These are phyloP conservation scores for Hydrozoanthus gracilis DNA, from an alignment of 92 coral and sea anemone genomes.

Conservation along the genomic window DNA sequence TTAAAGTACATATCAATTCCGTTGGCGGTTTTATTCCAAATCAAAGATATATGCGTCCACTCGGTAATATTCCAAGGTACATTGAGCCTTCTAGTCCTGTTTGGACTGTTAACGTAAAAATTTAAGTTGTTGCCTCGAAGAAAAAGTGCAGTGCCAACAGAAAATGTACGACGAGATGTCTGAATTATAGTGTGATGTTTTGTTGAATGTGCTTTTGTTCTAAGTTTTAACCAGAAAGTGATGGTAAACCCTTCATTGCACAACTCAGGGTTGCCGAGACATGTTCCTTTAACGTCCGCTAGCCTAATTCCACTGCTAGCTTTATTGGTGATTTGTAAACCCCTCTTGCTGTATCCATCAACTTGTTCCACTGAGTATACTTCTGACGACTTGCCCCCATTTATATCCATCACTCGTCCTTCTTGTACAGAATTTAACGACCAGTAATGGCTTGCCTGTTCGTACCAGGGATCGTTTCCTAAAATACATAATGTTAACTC, in stretches of 20 bases:
- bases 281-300: constrained; percentile 65
- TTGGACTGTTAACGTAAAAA: constrained; percentile 66
- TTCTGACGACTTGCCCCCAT: constrained; percentile 54
- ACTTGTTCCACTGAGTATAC: constrained; percentile 62
- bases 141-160: constrained; percentile 78
- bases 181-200: constrained; percentile 60
- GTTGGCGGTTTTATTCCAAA: constrained; percentile 69
- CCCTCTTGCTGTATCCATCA: constrained; percentile 69
- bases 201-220: constrained; percentile 1
- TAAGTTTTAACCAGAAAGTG: constrained; percentile 75
- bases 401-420: constrained; percentile 53
- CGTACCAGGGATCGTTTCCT: constrained; percentile 83
- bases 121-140: constrained; percentile 48
- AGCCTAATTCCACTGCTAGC: constrained; percentile 77
- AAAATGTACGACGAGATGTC: constrained; percentile 53
- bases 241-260: constrained; percentile 83
- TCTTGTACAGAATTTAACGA: constrained; percentile 58
- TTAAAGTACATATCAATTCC: constrained; percentile 62
- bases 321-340: constrained; percentile 61
- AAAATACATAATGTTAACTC: background rate
- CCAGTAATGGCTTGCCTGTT: constrained; percentile 71
- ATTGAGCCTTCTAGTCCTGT: constrained; percentile 56
- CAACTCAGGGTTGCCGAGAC: constrained; percentile 78
- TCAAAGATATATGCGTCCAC: constrained; percentile 79
- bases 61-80: constrained; percentile 63